Conservation (phyloP, 2,888 invertebrate genomes). For the Xiphydria camelus region DNA sequence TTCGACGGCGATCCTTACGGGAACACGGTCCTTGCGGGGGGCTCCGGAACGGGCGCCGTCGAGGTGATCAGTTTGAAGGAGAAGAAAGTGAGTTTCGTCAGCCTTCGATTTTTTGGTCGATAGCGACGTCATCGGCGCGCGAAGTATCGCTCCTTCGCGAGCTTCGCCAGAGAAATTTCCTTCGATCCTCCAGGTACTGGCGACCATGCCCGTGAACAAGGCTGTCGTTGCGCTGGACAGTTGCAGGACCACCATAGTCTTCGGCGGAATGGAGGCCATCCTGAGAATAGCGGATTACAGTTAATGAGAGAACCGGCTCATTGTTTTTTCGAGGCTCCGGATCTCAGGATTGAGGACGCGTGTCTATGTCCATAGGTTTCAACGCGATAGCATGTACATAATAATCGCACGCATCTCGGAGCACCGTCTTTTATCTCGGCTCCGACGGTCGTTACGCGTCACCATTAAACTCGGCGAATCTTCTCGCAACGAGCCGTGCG, state of each 20-base stretch:
- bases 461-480: too few relatives aligned
- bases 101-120: neutral
- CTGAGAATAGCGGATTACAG: constrained; percentile 39
- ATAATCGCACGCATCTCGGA: too few relatives aligned
- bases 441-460: too few relatives aligned
- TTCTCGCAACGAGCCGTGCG: too few relatives aligned
- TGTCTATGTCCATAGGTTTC: too few relatives aligned
- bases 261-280: constrained; percentile 49
- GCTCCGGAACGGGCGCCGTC: constrained; percentile 48
- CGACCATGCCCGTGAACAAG: constrained; percentile 40
- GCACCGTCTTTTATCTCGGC: too few relatives aligned
- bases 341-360: too few relatives aligned
- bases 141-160: neutral
- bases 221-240: constrained; percentile 47
- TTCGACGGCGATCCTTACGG: constrained; percentile 50
- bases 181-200: constrained; percentile 34
- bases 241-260: constrained; percentile 36
- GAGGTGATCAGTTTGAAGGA: constrained; percentile 49
- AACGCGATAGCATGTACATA: too few relatives aligned
- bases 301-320: constrained; percentile 18
- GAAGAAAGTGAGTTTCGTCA: constrained; percentile 37
- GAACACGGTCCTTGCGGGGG: constrained; percentile 45
- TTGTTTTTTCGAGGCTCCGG: too few relatives aligned
- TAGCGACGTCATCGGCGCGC: too few relatives aligned
- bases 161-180: too few relatives aligned